A percentile compares a stretch with the other conserved stretches of the same genome.
phyloP scores from a whole-genome alignment of 2,888 invertebrate genomes.

The Hypselothyrea guttata region DNA sequence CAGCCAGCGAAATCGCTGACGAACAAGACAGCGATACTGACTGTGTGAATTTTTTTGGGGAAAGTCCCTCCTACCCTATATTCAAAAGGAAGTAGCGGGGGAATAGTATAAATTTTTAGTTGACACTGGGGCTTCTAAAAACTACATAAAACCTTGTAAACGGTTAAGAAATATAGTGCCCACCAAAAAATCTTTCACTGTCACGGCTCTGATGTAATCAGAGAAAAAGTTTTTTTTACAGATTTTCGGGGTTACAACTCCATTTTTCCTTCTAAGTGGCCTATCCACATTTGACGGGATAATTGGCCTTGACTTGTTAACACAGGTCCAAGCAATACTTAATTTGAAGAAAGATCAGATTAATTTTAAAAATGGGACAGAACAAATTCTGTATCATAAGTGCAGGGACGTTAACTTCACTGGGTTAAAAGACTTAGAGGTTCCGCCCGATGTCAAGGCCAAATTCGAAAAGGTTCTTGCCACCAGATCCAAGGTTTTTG shows the following conservation, averaged over 20 bases:
- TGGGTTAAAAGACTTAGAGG: too few relatives aligned
- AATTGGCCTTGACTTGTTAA: not conserved
- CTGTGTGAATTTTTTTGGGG: not conserved
- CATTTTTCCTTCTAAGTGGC: not conserved
- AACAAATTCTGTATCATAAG: not conserved
- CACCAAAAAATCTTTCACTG: not conserved
- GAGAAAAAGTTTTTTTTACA: not conserved
- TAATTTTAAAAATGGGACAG: not conserved
- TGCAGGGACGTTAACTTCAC: not conserved
- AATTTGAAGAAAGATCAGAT: not conserved
- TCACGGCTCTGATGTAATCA: not conserved
- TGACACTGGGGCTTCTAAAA: constrained; percentile 11
- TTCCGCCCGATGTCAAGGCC: not conserved
- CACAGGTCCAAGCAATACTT: not conserved
- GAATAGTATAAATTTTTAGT: not conserved
- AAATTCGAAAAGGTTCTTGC: constrained; percentile 3
- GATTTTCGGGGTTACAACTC: not conserved
- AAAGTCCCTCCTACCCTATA: constrained; percentile 2
- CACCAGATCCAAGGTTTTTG: not conserved
- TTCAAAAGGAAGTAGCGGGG: constrained; percentile 3
- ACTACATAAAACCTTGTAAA: constrained; percentile 2
- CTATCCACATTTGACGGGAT: constrained; percentile 1
- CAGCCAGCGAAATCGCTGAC: not conserved
- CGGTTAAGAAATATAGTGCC: not conserved
- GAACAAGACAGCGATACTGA: not conserved